These are phyloP conservation scores for Sphyrna mokarran DNA, from an alignment of 2,113 vertebrate species.

Conservation along the genomic window DNA sequence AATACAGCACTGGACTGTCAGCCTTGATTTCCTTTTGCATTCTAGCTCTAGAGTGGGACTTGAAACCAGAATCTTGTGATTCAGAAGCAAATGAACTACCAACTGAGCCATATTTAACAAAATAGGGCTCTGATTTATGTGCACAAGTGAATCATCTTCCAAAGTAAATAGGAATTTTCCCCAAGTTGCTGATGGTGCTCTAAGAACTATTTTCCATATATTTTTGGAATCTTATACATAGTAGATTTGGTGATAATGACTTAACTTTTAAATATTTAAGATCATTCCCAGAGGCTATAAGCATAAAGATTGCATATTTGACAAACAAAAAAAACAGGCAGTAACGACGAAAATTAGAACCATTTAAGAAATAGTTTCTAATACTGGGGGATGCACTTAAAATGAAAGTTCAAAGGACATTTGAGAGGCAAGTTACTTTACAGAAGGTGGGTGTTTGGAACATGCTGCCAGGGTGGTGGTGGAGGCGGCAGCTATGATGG, in stretches of 20 bases:
- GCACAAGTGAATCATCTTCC: neutral
- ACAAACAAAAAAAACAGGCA: neutral
- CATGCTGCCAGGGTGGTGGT: too few species aligned
- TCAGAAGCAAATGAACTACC: neutral
- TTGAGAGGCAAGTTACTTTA: too few species aligned
- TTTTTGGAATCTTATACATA: neutral
- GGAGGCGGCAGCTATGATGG: too few species aligned
- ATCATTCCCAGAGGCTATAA: neutral
- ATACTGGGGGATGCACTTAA: too few species aligned
- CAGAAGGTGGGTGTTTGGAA: too few species aligned
- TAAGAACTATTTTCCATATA: neutral
- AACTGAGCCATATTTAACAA: neutral
- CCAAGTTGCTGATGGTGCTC: neutral
- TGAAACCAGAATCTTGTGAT: neutral
- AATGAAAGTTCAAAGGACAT: too few species aligned
- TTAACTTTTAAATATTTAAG: neutral
- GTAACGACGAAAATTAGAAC: neutral
- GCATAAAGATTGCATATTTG: neutral
- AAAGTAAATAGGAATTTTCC: neutral
- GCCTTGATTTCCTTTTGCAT: neutral
- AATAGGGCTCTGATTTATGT: too few species aligned
- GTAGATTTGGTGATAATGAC: neutral
- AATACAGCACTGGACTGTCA: neutral
- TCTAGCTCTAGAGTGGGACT: neutral
- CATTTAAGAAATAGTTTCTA: neutral